These are phyloP conservation scores for Poeciliopsis gracilis DNA, from an alignment of 2,797 vertebrate species.

Conservation along the genomic window DNA sequence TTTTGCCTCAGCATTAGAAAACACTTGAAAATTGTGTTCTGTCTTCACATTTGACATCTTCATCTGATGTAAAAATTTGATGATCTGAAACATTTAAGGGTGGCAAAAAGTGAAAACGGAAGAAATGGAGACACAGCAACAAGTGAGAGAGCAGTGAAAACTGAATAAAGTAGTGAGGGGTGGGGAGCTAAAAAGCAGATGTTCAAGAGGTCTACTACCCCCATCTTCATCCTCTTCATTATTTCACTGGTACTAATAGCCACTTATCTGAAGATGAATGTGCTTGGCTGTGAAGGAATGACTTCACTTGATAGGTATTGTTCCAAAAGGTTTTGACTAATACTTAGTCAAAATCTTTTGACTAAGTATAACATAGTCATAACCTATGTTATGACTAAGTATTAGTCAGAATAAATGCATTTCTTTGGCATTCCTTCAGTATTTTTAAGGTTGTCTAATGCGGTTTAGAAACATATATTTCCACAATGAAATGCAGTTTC, in stretches of 20 bases:
- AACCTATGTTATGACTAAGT: too few species aligned
- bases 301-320: slow-evolving; percentile 65
- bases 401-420: background rate
- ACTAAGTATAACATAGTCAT: too few species aligned
- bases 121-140: slow-evolving; percentile 14
- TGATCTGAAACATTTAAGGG: background rate
- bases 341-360: background rate
- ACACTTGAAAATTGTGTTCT: background rate
- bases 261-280: slow-evolving; percentile 67
- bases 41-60: background rate
- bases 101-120: background rate
- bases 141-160: slow-evolving; percentile 46
- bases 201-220: slow-evolving; percentile 69
- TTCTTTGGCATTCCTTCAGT: background rate
- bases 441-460: background rate
- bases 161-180: slow-evolving; percentile 32
- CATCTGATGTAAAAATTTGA: background rate
- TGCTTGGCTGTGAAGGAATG: slow-evolving; percentile 62
- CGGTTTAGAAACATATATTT: background rate
- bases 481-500: background rate
- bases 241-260: slow-evolving; percentile 69
- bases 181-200: slow-evolving; percentile 72
- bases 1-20: background rate
- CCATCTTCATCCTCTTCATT: slow-evolving; percentile 58
- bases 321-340: slow-evolving; percentile 43